Evolutionary conservation across 2,113 vertebrate genomes (phyloP).

Genomic region (Pycnonotus jocosus): DNA sequence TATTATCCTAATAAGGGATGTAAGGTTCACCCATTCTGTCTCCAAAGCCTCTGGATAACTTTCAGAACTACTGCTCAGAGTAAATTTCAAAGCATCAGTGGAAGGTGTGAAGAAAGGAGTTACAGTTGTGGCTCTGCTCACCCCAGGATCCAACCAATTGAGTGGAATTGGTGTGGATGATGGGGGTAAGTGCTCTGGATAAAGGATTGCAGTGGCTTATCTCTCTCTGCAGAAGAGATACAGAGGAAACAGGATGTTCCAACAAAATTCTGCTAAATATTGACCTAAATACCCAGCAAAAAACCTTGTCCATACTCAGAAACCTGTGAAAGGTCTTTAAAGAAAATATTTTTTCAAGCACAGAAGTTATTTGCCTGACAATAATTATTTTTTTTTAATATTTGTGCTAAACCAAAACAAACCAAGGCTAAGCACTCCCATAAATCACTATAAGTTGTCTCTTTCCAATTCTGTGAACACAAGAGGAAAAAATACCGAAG

Average conservation of each 20-base stretch:
- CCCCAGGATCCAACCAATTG: neutral
- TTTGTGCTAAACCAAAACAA: neutral
- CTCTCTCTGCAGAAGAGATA: neutral
- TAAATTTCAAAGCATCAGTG: neutral
- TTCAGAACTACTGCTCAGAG: neutral
- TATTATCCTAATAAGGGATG: neutral
- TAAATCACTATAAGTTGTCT: neutral
- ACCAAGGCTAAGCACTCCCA: neutral
- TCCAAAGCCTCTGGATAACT: neutral
- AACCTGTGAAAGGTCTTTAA: neutral
- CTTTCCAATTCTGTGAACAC: neutral
- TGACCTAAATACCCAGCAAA: neutral
- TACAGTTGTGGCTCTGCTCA: neutral
- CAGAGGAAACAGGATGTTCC: slow-evolving; percentile 21
- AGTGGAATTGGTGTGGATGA: neutral
- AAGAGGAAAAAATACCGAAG: neutral
- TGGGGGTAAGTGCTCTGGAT: neutral
- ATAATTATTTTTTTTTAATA: neutral
- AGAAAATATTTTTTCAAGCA: neutral
- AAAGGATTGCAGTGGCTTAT: slow-evolving; percentile 6
- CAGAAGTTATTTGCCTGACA: neutral
- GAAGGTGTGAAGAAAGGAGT: neutral
- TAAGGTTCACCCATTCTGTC: neutral
- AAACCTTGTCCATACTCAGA: neutral
- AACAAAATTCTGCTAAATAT: slow-evolving; percentile 9